phyloP scores from a whole-genome alignment of 2,888 invertebrate species.

The Cabera pusaria region DNA sequence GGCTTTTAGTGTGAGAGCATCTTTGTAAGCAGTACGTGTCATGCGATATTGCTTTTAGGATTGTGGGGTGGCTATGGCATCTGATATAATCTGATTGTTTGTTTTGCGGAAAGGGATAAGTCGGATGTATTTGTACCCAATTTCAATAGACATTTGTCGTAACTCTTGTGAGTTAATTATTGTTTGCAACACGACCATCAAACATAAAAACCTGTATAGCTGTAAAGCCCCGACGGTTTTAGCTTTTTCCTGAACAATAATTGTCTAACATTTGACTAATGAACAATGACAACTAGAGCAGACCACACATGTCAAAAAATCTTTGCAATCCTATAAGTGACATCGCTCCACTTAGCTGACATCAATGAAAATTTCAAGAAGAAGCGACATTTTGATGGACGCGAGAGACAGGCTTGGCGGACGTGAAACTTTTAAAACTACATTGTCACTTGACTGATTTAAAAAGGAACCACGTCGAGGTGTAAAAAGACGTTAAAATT shows the following conservation, averaged over 20 bases:
- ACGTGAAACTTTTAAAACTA: conserved; percentile 33
- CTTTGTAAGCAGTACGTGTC: conserved; percentile 47
- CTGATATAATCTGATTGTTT: conserved; percentile 22
- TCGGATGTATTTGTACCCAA: too few relatives aligned
- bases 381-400: conserved; percentile 27
- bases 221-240: background rate
- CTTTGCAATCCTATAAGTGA: conserved; percentile 16
- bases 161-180: too few relatives aligned
- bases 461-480: conserved; percentile 39
- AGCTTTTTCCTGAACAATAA: conserved; percentile 4
- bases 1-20: conserved; percentile 61
- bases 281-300: conserved; percentile 17
- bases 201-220: too few relatives aligned
- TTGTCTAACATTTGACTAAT: conserved; percentile 6
- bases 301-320: conserved; percentile 9
- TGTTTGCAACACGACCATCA: too few relatives aligned
- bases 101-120: conserved; percentile 8
- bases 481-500: conserved; percentile 46
- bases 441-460: conserved; percentile 37
- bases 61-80: conserved; percentile 37
- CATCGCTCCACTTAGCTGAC: conserved; percentile 19
- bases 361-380: conserved; percentile 22
- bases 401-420: conserved; percentile 20
- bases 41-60: conserved; percentile 50
- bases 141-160: too few relatives aligned